Evolutionary conservation across 1,140 invertebrate genomes (phyloP), one percentile per base, ranked within the genome.

Genomic region (Cydia amplana): DNA sequence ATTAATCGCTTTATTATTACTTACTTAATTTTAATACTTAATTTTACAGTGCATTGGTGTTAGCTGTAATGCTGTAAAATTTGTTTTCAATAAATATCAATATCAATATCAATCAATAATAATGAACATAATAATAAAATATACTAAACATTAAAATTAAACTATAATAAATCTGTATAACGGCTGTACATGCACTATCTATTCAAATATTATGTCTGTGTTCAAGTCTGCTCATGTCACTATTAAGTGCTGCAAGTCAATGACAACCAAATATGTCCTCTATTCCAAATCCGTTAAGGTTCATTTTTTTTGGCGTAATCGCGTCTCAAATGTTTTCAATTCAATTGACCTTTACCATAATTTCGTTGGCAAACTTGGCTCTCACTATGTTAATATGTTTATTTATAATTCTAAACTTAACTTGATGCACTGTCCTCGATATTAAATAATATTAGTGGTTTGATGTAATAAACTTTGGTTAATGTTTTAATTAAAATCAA

Each of bases 341-440:
- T 60, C 51, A 9, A 23, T 60, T 60, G 55, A 23, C 55, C 55
- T 60, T 60, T 60, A 7, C 49, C 55, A 12, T 60, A 9, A 20
- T 23, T 60, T 12, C 10, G 55, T 23, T 60, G 9, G 18, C 43
- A 46, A 46, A 16, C 43, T 12, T 46, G 12, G n/a, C 20, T 23
- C 55, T 60, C 55, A 60, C 55, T 60, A 60, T 60, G 55, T 7
- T 23, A 60, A 60, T 46, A 46, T 60, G 55, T 60, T 60, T 23
- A 60, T 10, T 60, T 23, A 60, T 60, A 23, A 18, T 0, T 55
- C 12, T 60, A 60, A 60, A 20, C n/a, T 14, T 18, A 20, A n/a
- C 4, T 18, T 9, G 55, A 60, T 60, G 55, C 55, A 60, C 20
- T 60, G 55, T 9, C 55, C 55, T 60, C 55, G 18, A 60, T 60